Base-by-base conservation (phyloP, 2,113 vertebrate species). In the Melanotaenia duboulayi region DNA sequence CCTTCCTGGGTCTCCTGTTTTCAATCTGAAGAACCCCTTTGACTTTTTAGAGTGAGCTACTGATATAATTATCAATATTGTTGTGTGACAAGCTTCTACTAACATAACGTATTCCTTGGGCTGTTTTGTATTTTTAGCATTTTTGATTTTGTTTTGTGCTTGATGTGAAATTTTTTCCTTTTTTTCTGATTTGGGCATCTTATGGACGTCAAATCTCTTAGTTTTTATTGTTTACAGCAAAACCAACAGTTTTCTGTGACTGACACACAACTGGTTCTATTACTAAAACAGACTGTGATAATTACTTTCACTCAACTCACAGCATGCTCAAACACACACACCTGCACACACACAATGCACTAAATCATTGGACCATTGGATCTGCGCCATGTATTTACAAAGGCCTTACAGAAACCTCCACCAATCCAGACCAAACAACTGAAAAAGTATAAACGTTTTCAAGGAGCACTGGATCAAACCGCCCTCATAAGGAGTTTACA, bases 51-150 rank as follows among this genome's bases (percentile, higher is more conserved):
- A 66, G 72, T 22, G 73, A 87, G 60, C 58, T 78, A 22, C 80
- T 84, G 71, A 81, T 84, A 66, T 80, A 83, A 77, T 65, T 86
- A 73, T 87, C 65, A 83, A 74, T 90, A 88, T 87, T 91, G 86
- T 90, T 78, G 84, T 89, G 83, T 88, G 86, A 81, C 72, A 57
- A 87, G 87, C 87, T 91, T 88, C 81, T 86, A 79, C 74, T 88
- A 89, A 90, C 86, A 83, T 82, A 64, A 78, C 5, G 77, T 83
- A 78, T 76, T 89, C 71, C 81, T 83, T 80, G 75, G 90, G 87
- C 87, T 90, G 89, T 85, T 90, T 80, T 73, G 71, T 87, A 90
- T 74, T 81, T 79, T 84, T 78, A 66, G 81, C 83, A 76, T 74
- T 80, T 90, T 83, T 87, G 9, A 71, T 80, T 89, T 88, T 82